Conservation (phyloP, 2,113 vertebrate species). For the Alouatta palliata region DNA sequence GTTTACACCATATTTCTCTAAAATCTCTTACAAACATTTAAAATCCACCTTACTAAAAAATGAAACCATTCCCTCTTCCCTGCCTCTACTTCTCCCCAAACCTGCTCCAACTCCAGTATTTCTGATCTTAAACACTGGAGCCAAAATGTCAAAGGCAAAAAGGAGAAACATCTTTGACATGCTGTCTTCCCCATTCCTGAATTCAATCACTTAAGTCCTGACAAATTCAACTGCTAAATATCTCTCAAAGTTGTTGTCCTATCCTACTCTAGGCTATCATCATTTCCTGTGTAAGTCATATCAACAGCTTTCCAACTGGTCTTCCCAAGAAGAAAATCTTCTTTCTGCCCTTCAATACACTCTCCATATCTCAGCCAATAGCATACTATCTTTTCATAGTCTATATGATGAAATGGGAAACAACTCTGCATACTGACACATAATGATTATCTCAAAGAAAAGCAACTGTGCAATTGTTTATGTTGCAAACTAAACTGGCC, state of each 20-base stretch:
- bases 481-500: neutral
- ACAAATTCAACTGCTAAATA: neutral
- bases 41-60: neutral
- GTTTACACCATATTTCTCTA: neutral
- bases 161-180: no score
- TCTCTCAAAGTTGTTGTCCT: neutral
- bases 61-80: rapidly evolving
- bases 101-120: neutral
- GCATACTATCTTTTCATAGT: neutral
- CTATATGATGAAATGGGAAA: neutral
- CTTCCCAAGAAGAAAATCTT: neutral
- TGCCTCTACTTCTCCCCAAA: neutral
- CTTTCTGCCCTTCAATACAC: neutral
- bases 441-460: neutral
- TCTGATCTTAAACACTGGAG: neutral
- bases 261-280: neutral
- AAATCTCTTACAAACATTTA: neutral
- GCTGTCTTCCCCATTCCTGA: rapidly evolving
- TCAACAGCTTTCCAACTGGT: neutral
- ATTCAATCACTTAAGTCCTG: neutral
- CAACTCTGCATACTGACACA: neutral
- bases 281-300: neutral
- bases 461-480: neutral
- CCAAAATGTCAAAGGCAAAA: neutral
- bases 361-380: neutral